A percentile compares a stretch with the other conserved stretches of the same genome.
These are phyloP conservation scores for Halocynthia aurantium DNA, from an alignment of 23 tunicate species.

Conservation along the genomic window DNA sequence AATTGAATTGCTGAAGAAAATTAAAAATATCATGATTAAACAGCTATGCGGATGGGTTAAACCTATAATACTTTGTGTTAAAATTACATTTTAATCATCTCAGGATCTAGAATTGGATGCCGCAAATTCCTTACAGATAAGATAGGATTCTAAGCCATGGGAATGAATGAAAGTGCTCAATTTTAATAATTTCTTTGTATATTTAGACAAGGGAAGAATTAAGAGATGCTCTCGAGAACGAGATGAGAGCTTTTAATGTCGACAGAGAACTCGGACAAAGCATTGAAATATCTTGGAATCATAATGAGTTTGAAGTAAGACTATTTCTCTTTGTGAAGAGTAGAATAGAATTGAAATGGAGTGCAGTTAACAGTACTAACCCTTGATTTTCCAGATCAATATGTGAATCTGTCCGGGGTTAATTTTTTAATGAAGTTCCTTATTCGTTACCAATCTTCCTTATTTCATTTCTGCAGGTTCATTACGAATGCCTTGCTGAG, in stretches of 20 bases:
- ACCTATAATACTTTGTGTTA: too few relatives aligned
- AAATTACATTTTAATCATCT: too few relatives aligned
- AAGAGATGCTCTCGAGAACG: constrained; percentile 78
- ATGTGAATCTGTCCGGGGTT: neutral
- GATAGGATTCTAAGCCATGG: too few relatives aligned
- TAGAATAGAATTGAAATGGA: too few relatives aligned
- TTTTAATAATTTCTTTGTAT: neutral
- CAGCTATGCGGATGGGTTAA: too few relatives aligned
- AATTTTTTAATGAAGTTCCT: neutral
- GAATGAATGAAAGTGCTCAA: too few relatives aligned
- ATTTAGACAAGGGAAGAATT: constrained; percentile 88
- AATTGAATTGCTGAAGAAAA: too few relatives aligned
- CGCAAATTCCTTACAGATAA: too few relatives aligned
- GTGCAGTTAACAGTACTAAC: neutral
- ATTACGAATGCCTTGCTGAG: constrained; percentile 72
- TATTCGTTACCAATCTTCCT: neutral
- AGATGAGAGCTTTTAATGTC: constrained; percentile 86
- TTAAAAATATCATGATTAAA: too few relatives aligned
- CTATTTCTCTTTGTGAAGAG: too few relatives aligned
- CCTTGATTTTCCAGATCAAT: neutral
- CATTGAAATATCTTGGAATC: constrained; percentile 86
- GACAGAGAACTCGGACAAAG: constrained; percentile 68
- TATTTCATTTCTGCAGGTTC: constrained; percentile 34
- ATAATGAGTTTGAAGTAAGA: constrained; percentile 88
- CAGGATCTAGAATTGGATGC: too few relatives aligned